Conservation (phyloP, 2,797 vertebrate species). For the Enteromius thamalakanensis region DNA sequence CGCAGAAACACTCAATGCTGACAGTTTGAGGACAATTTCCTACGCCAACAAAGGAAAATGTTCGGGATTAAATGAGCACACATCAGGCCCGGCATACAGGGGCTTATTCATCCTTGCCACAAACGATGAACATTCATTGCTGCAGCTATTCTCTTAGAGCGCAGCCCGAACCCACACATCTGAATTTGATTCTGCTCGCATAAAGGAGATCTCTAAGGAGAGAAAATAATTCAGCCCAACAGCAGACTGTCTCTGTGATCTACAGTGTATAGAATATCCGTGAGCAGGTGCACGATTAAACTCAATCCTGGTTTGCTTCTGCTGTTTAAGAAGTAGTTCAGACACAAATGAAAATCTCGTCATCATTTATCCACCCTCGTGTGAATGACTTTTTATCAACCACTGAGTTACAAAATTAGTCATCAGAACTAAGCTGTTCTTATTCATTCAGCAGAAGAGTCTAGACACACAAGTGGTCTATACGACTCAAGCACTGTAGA, state of each 20-base stretch:
- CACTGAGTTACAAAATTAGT: background rate
- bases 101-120: slow-evolving; percentile 40
- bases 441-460: background rate
- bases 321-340: slow-evolving; percentile 25
- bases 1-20: slow-evolving; percentile 37
- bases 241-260: slow-evolving; percentile 35
- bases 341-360: slow-evolving; percentile 29
- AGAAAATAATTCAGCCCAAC: slow-evolving; percentile 30
- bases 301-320: slow-evolving; percentile 17
- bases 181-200: slow-evolving; percentile 2
- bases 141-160: slow-evolving; percentile 21
- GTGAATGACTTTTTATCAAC: background rate
- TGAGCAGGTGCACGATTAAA: slow-evolving; percentile 40
- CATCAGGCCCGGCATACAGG: slow-evolving; percentile 11
- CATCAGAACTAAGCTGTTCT: background rate
- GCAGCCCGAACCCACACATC: slow-evolving; percentile 26
- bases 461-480: background rate
- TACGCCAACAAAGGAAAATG: slow-evolving; percentile 47
- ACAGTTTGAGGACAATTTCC: slow-evolving; percentile 55
- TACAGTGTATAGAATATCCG: slow-evolving; percentile 9
- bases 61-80: slow-evolving; percentile 49
- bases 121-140: slow-evolving; percentile 44
- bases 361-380: slow-evolving; percentile 5
- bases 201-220: slow-evolving; percentile 29
- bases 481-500: background rate